A percentile compares a stretch with the other conserved stretches of the same genome.
Conservation (phyloP, 2,113 vertebrate species). For the Probosciger aterrimus region DNA sequence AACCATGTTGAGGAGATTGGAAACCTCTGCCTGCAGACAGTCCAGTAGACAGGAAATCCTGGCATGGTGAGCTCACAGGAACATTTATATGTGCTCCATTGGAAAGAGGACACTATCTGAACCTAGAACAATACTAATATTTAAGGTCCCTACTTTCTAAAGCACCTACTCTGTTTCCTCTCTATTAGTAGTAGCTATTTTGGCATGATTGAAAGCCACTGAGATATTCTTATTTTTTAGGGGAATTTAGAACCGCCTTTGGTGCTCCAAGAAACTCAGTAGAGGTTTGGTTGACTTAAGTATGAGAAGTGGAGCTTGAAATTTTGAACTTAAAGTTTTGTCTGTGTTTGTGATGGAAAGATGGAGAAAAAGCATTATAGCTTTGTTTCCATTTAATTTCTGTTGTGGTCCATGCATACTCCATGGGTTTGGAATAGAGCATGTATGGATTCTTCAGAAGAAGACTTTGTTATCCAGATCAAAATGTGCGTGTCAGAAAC, state of each 20-base stretch:
- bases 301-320: background rate
- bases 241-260: background rate
- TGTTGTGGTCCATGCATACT: background rate
- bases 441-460: background rate
- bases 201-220: background rate
- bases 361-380: background rate
- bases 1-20: fast-evolving
- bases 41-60: background rate
- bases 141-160: background rate
- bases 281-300: background rate
- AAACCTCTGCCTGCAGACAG: background rate
- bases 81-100: background rate
- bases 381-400: background rate
- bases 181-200: background rate
- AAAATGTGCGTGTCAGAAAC: slow-evolving; percentile 3
- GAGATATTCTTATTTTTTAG: background rate
- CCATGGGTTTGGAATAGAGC: background rate
- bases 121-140: background rate
- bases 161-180: background rate
- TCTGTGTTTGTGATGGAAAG: background rate
- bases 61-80: background rate
- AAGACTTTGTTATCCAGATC: background rate
- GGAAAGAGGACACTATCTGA: background rate
- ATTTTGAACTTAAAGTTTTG: background rate
- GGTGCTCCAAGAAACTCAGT: background rate